Conservation (phyloP, 2,797 vertebrate genomes). For the Thaleichthys pacificus region DNA sequence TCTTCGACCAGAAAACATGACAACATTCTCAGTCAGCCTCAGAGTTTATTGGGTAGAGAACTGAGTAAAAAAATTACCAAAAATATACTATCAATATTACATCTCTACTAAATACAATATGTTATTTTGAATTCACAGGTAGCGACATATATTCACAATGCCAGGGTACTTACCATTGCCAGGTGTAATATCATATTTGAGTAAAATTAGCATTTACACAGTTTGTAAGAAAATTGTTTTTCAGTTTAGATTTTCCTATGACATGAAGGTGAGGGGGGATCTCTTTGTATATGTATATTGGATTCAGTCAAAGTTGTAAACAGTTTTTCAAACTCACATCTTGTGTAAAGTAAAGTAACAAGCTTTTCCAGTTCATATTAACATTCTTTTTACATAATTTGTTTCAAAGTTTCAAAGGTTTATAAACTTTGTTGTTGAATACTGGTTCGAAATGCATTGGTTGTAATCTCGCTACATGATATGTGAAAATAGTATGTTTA, state of each 20-base stretch:
- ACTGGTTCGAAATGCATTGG: neutral
- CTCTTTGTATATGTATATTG: too few relatives aligned
- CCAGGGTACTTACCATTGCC: neutral
- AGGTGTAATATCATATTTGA: neutral
- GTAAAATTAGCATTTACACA: neutral
- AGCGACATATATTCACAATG: constrained; percentile 19
- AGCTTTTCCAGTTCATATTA: too few relatives aligned
- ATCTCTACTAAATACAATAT: neutral
- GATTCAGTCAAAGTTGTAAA: too few relatives aligned
- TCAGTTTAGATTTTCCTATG: neutral
- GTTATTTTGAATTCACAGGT: constrained; percentile 15
- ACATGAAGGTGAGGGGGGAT: neutral
- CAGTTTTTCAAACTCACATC: too few relatives aligned
- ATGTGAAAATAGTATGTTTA: neutral
- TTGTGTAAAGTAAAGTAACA: too few relatives aligned
- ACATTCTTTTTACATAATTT: too few relatives aligned
- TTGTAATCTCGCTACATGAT: neutral
- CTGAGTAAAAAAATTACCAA: constrained; percentile 9
- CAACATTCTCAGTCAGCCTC: constrained; percentile 11
- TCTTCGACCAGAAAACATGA: neutral
- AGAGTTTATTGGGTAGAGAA: constrained; percentile 26
- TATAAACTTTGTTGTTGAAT: neutral
- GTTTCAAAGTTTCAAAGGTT: neutral
- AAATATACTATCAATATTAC: neutral
- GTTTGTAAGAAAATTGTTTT: neutral